Base-by-base conservation (phyloP, 2,113 vertebrate species). In the Macquaria ambigua region DNA sequence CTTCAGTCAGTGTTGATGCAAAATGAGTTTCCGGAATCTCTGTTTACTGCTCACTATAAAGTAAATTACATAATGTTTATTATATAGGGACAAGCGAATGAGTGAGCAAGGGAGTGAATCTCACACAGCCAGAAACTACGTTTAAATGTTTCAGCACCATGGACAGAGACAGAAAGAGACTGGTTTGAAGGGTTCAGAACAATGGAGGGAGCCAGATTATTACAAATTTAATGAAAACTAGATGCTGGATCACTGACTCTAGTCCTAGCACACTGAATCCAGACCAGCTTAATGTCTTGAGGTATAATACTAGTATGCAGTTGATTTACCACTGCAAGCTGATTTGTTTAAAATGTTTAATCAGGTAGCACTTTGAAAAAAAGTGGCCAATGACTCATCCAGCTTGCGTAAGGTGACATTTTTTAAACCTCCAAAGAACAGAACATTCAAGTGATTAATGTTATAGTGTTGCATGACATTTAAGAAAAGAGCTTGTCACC, bases 381-480 rank as follows among this genome's bases (percentile, higher is more conserved):
- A 70, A 71, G 66, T 25, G 23, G 8, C 6, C 6, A n/a, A 34
- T 84, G 74, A 89, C 52, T 89, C 74, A 83, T 71, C 52, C 59
- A 34, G 37, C 39, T 72, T 16, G 37, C 25, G 66, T 81, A 53
- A 90, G 31, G 48, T 59, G 58, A 69, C 71, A 15, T 85, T 81
- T 79, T 39, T 63, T 16, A 66, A 21, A 25, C 39, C 59, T 46
- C 61, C 34, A 0, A 77, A 52, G 68, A 78, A 23, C 58, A 58
- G 41, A 81, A 56, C 37, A 20, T 62, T 74, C 8, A 25, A 50
- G 53, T 82, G 79, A 88, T 87, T 83, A 58, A 86, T 85, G 70
- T 8, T 39, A 39, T 39, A 41, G 41, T 41, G 41, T 39, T 25
- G 66, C 18, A 2, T 90, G 88, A 68, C 86, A 85, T 92, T 89